Conservation (phyloP, 2,888 invertebrate genomes). For the Tinea trinotella region DNA sequence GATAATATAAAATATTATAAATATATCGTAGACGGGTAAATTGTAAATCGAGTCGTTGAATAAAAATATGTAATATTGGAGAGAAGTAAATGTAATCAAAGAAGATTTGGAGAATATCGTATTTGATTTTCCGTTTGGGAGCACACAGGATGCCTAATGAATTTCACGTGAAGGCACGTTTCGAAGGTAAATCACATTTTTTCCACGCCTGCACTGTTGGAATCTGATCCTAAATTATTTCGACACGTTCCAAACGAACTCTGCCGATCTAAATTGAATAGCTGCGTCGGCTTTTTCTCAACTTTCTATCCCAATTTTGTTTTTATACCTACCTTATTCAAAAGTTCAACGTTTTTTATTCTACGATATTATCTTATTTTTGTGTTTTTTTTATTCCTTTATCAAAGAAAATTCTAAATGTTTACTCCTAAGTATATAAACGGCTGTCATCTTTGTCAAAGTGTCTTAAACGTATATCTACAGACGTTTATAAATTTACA, state of each 20-base stretch:
- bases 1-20: too few relatives aligned
- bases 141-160: slow-evolving; percentile 35
- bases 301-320: neutral
- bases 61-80: slow-evolving; percentile 1
- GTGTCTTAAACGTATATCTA: too few relatives aligned
- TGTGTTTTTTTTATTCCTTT: too few relatives aligned
- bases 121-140: slow-evolving; percentile 33
- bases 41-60: neutral
- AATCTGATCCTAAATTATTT: slow-evolving; percentile 35
- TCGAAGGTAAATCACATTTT: slow-evolving; percentile 37
- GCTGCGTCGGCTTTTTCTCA: neutral
- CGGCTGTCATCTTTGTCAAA: too few relatives aligned
- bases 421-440: too few relatives aligned
- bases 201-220: slow-evolving; percentile 29
- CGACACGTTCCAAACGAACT: slow-evolving; percentile 28
- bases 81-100: slow-evolving; percentile 14
- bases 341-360: too few relatives aligned
- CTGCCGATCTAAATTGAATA: slow-evolving; percentile 29
- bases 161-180: slow-evolving; percentile 31
- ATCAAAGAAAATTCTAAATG: too few relatives aligned
- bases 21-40: neutral
- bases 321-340: neutral
- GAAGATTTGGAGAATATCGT: slow-evolving; percentile 20
- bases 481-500: too few relatives aligned
- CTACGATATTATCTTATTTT: too few relatives aligned